phyloP scores from a whole-genome alignment of 2,888 invertebrate genomes.

The Perizoma flavofasciatum region DNA sequence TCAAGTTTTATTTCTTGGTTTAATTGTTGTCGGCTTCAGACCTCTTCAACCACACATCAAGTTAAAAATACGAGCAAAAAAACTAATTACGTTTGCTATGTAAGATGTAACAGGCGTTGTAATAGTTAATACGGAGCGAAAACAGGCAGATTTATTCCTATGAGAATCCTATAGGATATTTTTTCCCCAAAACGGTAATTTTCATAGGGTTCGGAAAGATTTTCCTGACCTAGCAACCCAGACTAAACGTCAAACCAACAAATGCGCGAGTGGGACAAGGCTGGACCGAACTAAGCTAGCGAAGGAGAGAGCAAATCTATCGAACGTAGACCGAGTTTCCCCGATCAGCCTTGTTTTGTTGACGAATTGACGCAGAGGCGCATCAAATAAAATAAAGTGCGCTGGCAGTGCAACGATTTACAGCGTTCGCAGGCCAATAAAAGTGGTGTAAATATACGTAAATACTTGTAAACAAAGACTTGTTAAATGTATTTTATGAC shows the following conservation, averaged over 20 bases:
- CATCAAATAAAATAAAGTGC: constrained; percentile 78
- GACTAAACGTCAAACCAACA: constrained; percentile 51
- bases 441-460: constrained; percentile 78
- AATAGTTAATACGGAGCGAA: not conserved
- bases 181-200: constrained; percentile 2
- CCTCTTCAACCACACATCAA: not conserved
- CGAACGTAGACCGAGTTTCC: constrained; percentile 47
- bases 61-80: not conserved
- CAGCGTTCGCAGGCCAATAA: constrained; percentile 71
- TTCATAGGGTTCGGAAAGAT: constrained; percentile 4
- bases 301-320: constrained; percentile 63
- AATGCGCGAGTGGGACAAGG: constrained; percentile 57
- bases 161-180: not conserved
- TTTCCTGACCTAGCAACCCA: constrained; percentile 54
- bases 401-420: constrained; percentile 81
- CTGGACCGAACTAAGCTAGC: constrained; percentile 45
- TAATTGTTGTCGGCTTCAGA: too few relatives aligned
- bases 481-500: constrained; percentile 49
- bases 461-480: constrained; percentile 66
- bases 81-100: not conserved
- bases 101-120: not conserved
- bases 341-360: constrained; percentile 67
- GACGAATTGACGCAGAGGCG: constrained; percentile 70
- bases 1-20: too few relatives aligned
- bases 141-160: not conserved